phyloP scores from a whole-genome alignment of 2,113 vertebrate genomes.

The Charadrius vociferus region DNA sequence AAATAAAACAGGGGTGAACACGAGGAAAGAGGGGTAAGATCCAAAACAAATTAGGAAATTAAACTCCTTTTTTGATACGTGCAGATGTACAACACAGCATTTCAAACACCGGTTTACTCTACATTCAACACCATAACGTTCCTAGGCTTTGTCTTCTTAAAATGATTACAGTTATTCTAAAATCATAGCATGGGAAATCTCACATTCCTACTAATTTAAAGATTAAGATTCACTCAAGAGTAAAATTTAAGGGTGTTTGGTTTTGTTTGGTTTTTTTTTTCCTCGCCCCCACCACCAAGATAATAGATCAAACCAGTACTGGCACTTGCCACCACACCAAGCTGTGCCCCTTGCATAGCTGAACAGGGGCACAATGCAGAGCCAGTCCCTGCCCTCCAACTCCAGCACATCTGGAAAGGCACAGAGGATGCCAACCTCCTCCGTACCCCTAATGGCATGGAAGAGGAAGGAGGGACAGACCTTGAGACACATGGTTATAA shows the following conservation, averaged over 20 bases:
- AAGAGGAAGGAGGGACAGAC: not conserved
- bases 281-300: not conserved
- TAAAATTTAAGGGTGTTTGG: not conserved
- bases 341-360: not conserved
- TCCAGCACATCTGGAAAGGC: not conserved
- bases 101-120: conserved; percentile 6
- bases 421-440: not conserved
- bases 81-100: conserved; percentile 29
- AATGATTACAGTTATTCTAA: conserved; percentile 41
- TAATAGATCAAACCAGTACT: not conserved
- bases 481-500: not conserved
- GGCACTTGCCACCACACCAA: not conserved
- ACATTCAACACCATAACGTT: not conserved
- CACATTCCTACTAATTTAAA: conserved; percentile 20
- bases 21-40: not conserved
- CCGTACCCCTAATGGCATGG: not conserved
- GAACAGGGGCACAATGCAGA: not conserved
- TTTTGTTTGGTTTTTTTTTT: not conserved
- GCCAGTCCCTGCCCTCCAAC: not conserved
- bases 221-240: conserved; percentile 8
- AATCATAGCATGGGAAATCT: not conserved
- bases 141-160: conserved; percentile 37
- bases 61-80: not conserved
- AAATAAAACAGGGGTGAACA: not conserved
- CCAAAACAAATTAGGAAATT: conserved; percentile 9